These are phyloP conservation scores for Neodiprion fabricii DNA, from an alignment of 1,140 invertebrate species.

Conservation along the genomic window DNA sequence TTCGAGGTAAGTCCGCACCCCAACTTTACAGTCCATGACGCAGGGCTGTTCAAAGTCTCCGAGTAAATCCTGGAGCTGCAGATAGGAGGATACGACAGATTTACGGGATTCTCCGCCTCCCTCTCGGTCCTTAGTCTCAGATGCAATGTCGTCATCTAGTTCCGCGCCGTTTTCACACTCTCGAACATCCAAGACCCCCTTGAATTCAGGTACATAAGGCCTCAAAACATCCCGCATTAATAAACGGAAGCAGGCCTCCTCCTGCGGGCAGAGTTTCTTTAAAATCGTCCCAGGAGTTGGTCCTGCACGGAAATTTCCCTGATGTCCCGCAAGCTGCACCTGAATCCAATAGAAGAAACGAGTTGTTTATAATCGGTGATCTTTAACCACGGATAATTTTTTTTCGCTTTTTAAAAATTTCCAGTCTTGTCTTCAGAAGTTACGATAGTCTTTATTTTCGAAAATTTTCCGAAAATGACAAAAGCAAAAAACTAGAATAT, in stretches of 20 bases:
- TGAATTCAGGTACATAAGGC: constrained; percentile 91
- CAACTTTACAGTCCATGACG: constrained; percentile 98
- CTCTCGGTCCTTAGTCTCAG: constrained; percentile 27
- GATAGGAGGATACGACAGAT: constrained; percentile 63
- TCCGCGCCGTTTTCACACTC: constrained; percentile 40
- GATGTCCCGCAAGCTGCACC: constrained; percentile 89
- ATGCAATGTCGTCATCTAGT: constrained; percentile 25
- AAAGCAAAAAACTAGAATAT: too few species aligned
- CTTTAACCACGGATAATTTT: constrained; percentile 10
- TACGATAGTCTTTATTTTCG: constrained; percentile 6
- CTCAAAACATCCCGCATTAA: constrained; percentile 87
- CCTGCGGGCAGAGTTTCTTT: constrained; percentile 90
- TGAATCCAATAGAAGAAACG: constrained; percentile 24
- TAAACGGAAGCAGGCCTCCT: constrained; percentile 85
- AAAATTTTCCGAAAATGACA: background rate
- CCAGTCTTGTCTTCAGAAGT: background rate
- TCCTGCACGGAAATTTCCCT: constrained; percentile 93
- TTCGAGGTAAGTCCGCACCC: constrained; percentile 92
- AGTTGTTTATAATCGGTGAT: constrained; percentile 1
- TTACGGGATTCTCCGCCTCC: constrained; percentile 12
- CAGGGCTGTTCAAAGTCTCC: constrained; percentile 89
- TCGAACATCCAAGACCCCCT: constrained; percentile 65
- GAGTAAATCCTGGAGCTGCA: constrained; percentile 92
- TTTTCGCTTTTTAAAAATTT: background rate
- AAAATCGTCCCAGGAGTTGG: constrained; percentile 91